Evolutionary conservation across 1,140 invertebrate species (phyloP), one percentile per base, ranked within the genome.

Genomic region (Brachionus rotundiformis): DNA sequence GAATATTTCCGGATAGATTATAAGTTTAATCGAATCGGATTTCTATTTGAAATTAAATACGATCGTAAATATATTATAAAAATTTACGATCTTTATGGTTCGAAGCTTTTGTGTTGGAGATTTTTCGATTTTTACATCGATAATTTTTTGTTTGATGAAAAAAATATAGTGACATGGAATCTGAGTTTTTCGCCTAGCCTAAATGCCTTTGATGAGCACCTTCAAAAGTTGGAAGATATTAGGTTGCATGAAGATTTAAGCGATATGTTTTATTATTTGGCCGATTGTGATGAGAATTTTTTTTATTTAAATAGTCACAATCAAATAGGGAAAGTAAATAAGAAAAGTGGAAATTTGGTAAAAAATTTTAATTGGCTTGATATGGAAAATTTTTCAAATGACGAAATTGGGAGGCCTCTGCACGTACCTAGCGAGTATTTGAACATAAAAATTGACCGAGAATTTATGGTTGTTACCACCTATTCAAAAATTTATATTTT

Each of bases 381-480:
- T 47, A 44, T 6, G 6, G 36, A 41, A 41, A 25, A 4, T 23
- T 6, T 54, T 19, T 8, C 19, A 54, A 11, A 0, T 47, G 39
- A 44, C 3, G 29, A n/a, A 39, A 39, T 36, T 41, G 7, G 44
- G 23, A 4, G n/a, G 1, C 68, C 33, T 41, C 11, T 11, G 36
- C 68, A 73, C 41, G 10, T 41, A 44, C 23, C 36, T 11, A 44
- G 33, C 6, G 68, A 73, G 44, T 73, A 73, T 44, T 73, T 73
- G 19, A 41, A 73, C 13, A 11, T 73, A 2, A 44, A 44, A 27
- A 31, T 41, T 1, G 6, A 13, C 2, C 19, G 25, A 23, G 39
- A 73, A 25, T 41, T 73, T 73, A 44, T 73, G 41, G 11, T 73
- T 44, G 68, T 73, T 27, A 25, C 68, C 10, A 73, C 68, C 11